phyloP scores from a whole-genome alignment of 1,140 invertebrate species.

The Zelostemma sp. region DNA sequence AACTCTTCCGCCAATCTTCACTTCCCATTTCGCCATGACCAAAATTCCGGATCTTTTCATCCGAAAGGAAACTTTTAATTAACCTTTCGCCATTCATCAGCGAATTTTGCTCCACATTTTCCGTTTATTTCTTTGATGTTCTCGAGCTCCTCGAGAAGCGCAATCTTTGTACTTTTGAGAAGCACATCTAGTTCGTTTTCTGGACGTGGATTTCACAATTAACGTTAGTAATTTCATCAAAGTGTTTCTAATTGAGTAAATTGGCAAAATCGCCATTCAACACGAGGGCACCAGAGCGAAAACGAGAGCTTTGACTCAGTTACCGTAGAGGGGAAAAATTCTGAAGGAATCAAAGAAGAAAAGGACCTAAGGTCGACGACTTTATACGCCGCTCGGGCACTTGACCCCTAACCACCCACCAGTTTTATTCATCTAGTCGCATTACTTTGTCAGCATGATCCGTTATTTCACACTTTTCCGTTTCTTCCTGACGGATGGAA shows the following conservation, averaged over 20 bases:
- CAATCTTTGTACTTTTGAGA: no score
- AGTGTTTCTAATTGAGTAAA: not conserved
- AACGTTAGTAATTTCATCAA: not conserved
- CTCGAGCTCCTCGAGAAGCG: no score
- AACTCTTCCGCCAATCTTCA: not conserved
- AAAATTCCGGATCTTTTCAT: not conserved
- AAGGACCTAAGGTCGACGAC: no score
- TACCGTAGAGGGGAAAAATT: no score
- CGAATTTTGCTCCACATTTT: not conserved
- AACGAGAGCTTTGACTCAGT: not conserved
- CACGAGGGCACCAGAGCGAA: not conserved
- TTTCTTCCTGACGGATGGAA: no score
- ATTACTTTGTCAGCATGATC: no score
- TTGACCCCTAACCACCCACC: no score
- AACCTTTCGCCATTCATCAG: not conserved
- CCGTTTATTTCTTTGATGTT: not conserved
- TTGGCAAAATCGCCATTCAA: not conserved
- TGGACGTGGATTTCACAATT: not conserved
- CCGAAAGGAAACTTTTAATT: not conserved
- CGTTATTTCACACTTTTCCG: no score
- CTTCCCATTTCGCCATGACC: not conserved
- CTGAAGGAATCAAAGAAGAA: no score
- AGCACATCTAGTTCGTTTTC: no score
- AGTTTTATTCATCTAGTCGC: no score
- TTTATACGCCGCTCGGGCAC: no score